A percentile compares a stretch with the other conserved stretches of the same genome.
Evolutionary conservation across 1,140 invertebrate genomes (phyloP).

Genomic region (Papilio dardanus): DNA sequence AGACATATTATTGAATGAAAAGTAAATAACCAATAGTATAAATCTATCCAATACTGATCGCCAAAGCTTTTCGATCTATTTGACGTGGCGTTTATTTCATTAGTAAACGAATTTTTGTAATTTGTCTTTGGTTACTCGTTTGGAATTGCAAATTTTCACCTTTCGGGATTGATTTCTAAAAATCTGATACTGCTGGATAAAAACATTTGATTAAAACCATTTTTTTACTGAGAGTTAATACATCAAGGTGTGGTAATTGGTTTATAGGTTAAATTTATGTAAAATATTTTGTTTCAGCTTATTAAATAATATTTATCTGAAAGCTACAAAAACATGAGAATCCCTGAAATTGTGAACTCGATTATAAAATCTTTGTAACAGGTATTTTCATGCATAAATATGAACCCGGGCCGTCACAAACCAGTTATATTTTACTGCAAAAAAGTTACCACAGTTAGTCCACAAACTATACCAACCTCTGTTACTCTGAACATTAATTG

Average conservation of each 20-base stretch:
- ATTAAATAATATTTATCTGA: too few species aligned
- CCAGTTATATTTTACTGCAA: conserved; percentile 19
- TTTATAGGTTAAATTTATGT: too few species aligned
- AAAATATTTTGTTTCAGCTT: too few species aligned
- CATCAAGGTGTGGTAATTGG: too few species aligned
- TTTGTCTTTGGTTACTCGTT: conserved; percentile 35
- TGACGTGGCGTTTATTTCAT: conserved; percentile 38
- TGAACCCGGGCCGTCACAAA: neutral
- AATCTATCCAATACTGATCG: conserved; percentile 15
- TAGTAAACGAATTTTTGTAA: conserved; percentile 37
- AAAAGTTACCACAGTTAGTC: too few species aligned
- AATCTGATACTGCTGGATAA: neutral
- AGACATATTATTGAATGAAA: neutral
- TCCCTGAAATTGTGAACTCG: neutral
- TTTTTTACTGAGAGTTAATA: neutral
- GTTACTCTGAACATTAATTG: conserved; percentile 36
- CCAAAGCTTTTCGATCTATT: conserved; percentile 37
- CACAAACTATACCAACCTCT: conserved; percentile 27
- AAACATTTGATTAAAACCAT: neutral
- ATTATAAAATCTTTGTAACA: neutral
- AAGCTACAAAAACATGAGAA: neutral
- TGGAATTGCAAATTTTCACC: conserved; percentile 30
- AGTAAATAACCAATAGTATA: neutral
- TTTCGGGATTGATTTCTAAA: conserved; percentile 7
- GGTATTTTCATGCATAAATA: conserved; percentile 19